These are phyloP conservation scores for Stenopsyche tienmushanensis DNA, from an alignment of 1,140 invertebrate genomes.

Conservation along the genomic window DNA sequence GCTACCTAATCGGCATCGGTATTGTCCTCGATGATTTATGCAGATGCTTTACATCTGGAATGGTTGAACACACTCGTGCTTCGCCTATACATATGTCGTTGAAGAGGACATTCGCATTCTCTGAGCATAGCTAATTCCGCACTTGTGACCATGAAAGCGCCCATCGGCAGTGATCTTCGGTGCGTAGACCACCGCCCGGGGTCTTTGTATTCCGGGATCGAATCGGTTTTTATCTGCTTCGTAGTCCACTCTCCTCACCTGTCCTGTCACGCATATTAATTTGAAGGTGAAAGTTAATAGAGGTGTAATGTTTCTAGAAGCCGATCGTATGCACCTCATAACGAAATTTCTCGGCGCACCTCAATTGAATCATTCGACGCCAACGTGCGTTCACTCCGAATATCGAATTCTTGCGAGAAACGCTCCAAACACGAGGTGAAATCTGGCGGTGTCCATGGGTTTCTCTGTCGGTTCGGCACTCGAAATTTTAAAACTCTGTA, in stretches of 20 bases:
- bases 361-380: background rate
- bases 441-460: background rate
- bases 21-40: too few relatives aligned
- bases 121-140: too few relatives aligned
- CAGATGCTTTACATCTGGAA: too few relatives aligned
- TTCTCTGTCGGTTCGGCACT: background rate
- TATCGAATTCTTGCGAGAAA: conserved; percentile 12
- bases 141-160: too few relatives aligned
- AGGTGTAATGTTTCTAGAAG: conserved; percentile 16
- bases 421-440: background rate
- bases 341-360: conserved; percentile 11
- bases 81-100: too few relatives aligned
- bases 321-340: background rate
- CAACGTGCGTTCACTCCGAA: conserved; percentile 10
- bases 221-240: conserved; percentile 1
- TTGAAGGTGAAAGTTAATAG: conserved; percentile 37
- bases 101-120: too few relatives aligned
- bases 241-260: conserved; percentile 14
- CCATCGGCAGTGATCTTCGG: too few relatives aligned
- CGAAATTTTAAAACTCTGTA: background rate
- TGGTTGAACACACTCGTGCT: too few relatives aligned
- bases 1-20: too few relatives aligned
- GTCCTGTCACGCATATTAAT: conserved; percentile 32
- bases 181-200: too few relatives aligned
- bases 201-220: background rate